phyloP scores from a whole-genome alignment of 2,888 invertebrate species.

The Andrena flavipes region DNA sequence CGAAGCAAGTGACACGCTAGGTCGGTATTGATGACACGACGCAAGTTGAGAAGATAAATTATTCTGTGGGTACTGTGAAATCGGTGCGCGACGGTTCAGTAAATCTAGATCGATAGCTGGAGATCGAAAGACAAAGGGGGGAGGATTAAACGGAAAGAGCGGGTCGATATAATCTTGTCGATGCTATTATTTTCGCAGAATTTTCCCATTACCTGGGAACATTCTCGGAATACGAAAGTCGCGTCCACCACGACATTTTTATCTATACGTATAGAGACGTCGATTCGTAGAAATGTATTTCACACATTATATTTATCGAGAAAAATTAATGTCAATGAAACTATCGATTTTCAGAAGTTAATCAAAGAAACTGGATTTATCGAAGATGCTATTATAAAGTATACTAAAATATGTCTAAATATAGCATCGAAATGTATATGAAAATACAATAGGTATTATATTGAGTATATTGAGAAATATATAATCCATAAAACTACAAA shows the following conservation, averaged over 20 bases:
- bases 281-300: neutral
- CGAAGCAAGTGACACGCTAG: constrained; percentile 16
- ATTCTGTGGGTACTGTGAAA: constrained; percentile 60
- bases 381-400: too few species aligned
- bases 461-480: too few species aligned
- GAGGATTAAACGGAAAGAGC: constrained; percentile 37
- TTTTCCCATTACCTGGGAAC: neutral
- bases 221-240: neutral
- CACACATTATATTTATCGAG: neutral
- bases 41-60: constrained; percentile 55
- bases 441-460: too few species aligned
- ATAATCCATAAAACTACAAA: too few species aligned
- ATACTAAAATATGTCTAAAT: neutral
- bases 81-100: constrained; percentile 66
- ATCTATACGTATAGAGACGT: neutral
- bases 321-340: neutral
- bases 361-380: too few species aligned
- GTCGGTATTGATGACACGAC: constrained; percentile 37
- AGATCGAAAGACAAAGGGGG: constrained; percentile 51
- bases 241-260: neutral
- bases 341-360: neutral
- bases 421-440: too few species aligned
- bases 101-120: constrained; percentile 63
- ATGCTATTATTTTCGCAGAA: constrained; percentile 3
- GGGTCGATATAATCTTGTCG: constrained; percentile 21